A percentile compares a stretch with the other conserved stretches of the same genome.
Evolutionary conservation across 2,888 invertebrate species (phyloP).

Genomic region (Oxycera nigricornis): DNA sequence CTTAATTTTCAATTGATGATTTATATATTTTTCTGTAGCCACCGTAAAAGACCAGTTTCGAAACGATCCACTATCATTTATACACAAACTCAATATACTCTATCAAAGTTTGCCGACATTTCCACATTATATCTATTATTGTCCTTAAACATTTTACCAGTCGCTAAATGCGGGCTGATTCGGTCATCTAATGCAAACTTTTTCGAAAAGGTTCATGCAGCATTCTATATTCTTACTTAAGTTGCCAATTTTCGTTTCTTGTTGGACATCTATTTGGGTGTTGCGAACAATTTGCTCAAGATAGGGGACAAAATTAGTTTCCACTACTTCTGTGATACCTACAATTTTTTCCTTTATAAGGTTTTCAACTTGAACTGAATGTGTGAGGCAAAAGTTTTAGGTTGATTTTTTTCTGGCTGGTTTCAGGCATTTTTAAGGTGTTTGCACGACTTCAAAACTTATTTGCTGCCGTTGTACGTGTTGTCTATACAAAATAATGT

Average conservation of each 20-base stretch:
- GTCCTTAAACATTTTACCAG: background rate
- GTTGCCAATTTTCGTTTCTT: background rate
- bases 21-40: no score
- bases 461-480: background rate
- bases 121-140: slow-evolving; percentile 12
- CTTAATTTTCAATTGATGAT: no score
- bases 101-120: background rate
- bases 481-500: background rate
- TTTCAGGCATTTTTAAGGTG: background rate
- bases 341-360: slow-evolving; percentile 2
- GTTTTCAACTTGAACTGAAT: slow-evolving; percentile 4
- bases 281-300: background rate
- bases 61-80: no score
- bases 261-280: background rate
- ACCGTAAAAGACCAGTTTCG: no score
- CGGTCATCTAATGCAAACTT: slow-evolving; percentile 28
- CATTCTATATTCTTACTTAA: background rate
- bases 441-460: background rate
- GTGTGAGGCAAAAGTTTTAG: background rate
- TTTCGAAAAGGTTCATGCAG: background rate
- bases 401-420: background rate
- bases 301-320: slow-evolving; percentile 9
- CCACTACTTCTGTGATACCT: slow-evolving; percentile 20
- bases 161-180: slow-evolving; percentile 20
- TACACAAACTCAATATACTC: no score